Conservation (phyloP, 1,140 invertebrate species). For the Himalopsyche phryganea region DNA sequence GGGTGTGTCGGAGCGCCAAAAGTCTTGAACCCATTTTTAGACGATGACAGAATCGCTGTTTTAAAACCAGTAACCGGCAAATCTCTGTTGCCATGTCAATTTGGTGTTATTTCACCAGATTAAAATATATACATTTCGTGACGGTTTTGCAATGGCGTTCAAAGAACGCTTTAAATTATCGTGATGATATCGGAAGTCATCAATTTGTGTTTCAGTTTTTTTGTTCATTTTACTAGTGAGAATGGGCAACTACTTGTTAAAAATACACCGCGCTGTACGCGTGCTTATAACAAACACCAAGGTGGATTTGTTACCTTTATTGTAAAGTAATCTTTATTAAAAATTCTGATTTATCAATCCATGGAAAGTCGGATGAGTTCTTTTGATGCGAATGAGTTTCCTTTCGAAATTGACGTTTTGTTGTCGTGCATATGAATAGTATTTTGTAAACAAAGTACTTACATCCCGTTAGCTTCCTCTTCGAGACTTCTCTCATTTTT, state of each 20-base stretch:
- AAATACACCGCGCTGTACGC: not conserved
- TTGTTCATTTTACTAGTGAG: not conserved
- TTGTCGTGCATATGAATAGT: too few species aligned
- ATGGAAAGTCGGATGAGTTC: too few species aligned
- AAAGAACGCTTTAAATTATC: not conserved
- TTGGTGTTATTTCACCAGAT: not conserved
- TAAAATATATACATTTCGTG: not conserved
- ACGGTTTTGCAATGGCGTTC: not conserved
- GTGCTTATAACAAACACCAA: too few species aligned
- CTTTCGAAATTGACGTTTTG: too few species aligned
- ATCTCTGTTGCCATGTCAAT: not conserved
- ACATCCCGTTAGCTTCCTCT: too few species aligned
- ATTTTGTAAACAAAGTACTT: too few species aligned
- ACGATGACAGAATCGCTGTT: constrained; percentile 18
- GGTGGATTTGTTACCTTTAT: too few species aligned
- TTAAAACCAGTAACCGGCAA: not conserved
- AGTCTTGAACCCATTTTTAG: constrained; percentile 13
- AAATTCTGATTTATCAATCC: too few species aligned
- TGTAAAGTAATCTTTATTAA: too few species aligned
- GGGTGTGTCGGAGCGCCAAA: constrained; percentile 13
- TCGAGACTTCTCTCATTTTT: too few species aligned
- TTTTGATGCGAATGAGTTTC: too few species aligned
- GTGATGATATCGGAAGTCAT: constrained; percentile 5
- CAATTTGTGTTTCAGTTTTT: constrained; percentile 3
- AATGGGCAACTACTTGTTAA: not conserved